phyloP scores from a whole-genome alignment of 1,140 invertebrate genomes.

The Solenopsis invicta region DNA sequence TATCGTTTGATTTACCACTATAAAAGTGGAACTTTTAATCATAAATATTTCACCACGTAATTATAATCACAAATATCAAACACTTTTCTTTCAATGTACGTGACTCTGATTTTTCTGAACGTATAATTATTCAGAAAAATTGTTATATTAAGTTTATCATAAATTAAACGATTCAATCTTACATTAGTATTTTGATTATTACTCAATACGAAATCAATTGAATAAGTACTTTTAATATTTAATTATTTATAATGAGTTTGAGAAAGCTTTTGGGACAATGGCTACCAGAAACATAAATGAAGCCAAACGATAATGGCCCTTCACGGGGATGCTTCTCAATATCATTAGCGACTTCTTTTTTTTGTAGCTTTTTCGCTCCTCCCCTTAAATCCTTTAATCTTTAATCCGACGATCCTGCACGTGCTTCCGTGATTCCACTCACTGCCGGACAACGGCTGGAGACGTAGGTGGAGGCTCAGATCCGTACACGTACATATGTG shows the following conservation, averaged over 20 bases:
- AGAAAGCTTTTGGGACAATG: not conserved
- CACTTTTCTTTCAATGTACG: too few relatives aligned
- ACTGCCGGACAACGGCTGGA: slow-evolving; percentile 26
- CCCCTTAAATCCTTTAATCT: slow-evolving; percentile 72
- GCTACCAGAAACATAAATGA: slow-evolving; percentile 38
- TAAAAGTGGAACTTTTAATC: too few relatives aligned
- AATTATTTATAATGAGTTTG: not conserved
- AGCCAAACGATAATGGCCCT: slow-evolving; percentile 58
- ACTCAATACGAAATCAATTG: not conserved
- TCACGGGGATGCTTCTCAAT: slow-evolving; percentile 39
- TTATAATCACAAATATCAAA: too few relatives aligned
- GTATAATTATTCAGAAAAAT: not conserved
- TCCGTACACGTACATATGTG: slow-evolving; percentile 23
- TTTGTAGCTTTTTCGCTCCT: slow-evolving; percentile 39
- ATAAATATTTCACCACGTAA: too few relatives aligned
- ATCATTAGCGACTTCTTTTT: slow-evolving; percentile 61
- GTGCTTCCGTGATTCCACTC: slow-evolving; percentile 67
- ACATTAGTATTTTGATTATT: not conserved
- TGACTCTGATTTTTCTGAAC: not conserved
- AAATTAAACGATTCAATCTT: not conserved
- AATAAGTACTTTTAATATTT: not conserved
- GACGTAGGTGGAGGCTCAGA: not conserved
- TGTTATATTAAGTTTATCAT: not conserved
- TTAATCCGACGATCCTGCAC: slow-evolving; percentile 68
- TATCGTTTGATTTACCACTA: too few relatives aligned